Evolutionary conservation across 2,888 invertebrate species (phyloP).

Genomic region (Eupithecia insigniata): DNA sequence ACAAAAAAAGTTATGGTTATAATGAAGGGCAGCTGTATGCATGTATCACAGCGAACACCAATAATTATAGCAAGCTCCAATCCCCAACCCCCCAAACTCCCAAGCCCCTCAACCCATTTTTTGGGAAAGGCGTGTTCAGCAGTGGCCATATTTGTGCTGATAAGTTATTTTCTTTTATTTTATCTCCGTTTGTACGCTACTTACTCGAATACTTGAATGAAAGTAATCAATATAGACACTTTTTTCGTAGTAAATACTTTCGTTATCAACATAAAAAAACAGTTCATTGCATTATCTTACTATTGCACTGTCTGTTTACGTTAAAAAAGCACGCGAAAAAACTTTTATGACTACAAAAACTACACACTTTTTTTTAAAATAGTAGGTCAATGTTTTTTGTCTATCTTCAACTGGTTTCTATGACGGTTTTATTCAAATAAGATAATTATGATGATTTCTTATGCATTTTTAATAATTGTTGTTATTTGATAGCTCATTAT

Average conservation of each 20-base stretch:
- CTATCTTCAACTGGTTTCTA: slow-evolving; percentile 61
- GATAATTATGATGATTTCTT: slow-evolving; percentile 24
- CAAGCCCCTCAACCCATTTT: too few relatives aligned
- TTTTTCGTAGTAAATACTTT: slow-evolving; percentile 50
- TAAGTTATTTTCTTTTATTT: too few relatives aligned
- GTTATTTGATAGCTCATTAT: neutral
- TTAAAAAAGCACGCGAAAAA: slow-evolving; percentile 64
- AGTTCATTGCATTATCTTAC: slow-evolving; percentile 58
- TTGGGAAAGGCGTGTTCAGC: too few relatives aligned
- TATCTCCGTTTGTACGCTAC: too few relatives aligned
- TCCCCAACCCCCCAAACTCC: too few relatives aligned
- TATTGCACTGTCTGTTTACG: slow-evolving; percentile 64
- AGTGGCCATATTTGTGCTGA: too few relatives aligned
- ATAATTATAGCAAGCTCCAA: too few relatives aligned
- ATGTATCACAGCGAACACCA: too few relatives aligned
- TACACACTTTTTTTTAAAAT: slow-evolving; percentile 49
- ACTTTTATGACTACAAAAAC: slow-evolving; percentile 52
- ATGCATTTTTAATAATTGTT: neutral
- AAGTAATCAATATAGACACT: neutral
- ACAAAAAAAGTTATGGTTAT: too few relatives aligned
- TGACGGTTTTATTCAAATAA: slow-evolving; percentile 58
- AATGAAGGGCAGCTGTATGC: too few relatives aligned
- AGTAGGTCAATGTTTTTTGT: slow-evolving; percentile 75
- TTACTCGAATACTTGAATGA: neutral
- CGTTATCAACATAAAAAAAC: slow-evolving; percentile 54